Base-by-base conservation (phyloP, 2,113 vertebrate genomes). In the Cavia aperea region DNA sequence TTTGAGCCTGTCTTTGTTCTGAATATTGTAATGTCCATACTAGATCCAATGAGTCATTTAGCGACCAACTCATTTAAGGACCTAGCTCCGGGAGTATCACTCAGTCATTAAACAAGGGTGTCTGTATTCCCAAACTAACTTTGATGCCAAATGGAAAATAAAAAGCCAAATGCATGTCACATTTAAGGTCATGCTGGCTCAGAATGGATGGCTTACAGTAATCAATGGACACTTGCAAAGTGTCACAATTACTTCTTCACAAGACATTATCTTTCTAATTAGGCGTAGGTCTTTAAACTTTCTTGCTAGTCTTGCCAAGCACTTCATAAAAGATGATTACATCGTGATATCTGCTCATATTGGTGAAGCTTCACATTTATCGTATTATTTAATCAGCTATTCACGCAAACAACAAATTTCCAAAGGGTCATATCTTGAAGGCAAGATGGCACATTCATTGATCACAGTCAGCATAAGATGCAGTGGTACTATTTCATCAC, bases 321-420 rank as follows among this genome's bases (percentile, higher is more conserved):
- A 54, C 78, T 83, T 43, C 82, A 79, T 51, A 88, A 92, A 92
- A 86, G 60, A 33, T 75, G 51, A 85, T 95, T 90, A 8, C 6
- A 11, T 82, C 63, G 58, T 21, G 54, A 3, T 93, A 86, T 56
- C 33, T 90, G 83, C 68, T 54, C 31, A 43, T 88, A 2, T 82
- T 43, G 24, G 19, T 51, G 36, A 46, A 63, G 11, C 62, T 81
- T 89, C 60, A 70, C 4, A 66, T 46, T 43, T 65, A 29, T 70
- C 4, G 1, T 39, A 14, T 81, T 83, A 83, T 54, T 81, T 91
- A 46, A 81, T n/a, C 90, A 88, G 56, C 62, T 31, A 39, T 9
- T 19, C 23, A 16, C 72, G 13, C 79, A 60, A 81, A 73, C 58
- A 62, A 85, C 11, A 49, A 8, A 63, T 84, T 70, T 94, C 63